Base-by-base conservation (phyloP, 92 coral and sea anemone genomes). In the Parazoanthus swiftii region DNA sequence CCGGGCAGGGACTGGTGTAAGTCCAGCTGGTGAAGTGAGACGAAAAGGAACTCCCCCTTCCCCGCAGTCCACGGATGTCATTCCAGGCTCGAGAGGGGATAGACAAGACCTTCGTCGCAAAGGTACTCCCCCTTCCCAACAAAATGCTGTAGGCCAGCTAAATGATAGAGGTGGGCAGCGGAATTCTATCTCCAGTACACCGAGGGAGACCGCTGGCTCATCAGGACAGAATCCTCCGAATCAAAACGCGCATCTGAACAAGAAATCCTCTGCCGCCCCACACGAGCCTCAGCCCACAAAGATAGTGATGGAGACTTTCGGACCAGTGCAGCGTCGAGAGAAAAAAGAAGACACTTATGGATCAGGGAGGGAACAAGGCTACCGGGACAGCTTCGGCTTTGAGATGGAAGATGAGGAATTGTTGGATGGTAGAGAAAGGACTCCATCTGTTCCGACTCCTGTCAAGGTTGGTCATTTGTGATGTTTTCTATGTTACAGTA, bases 101-200 rank as follows among this genome's bases (percentile, higher is more conserved):
- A 46, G 35, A 15, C 77, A 70, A 25, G 87, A 71, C 54, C 74
- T 46, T 5, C 38, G 42, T 8, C 77, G 79, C 66, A 84, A 71
- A 71, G 87, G 87, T 14, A 84, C 79, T 26, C 87, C 89, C 23
- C 91, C 93, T 46, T 74, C 88, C 18, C 91, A 89, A 42, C 91
- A 85, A 72, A 85, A 50, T 89, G 44, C 90, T 20, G 44, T 10
- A 18, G 86, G 88, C 20, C 86, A 81, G 75, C 33, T 39, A 39
- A 68, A 68, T 15, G 4, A 36, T 37, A 82, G 76, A 66, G n/a
- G 42, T 39, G 74, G 35, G 42, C 86, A 82, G 86, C 48, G 21
- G 0, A 63, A 18, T 39, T 81, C 86, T 8, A 29, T 23, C 21
- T 70, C 36, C 21, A 82, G 36, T 42, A 26, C 76, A 63, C 86